Percentiles rank a stretch among this genome's conserved stretches.
These are phyloP conservation scores for Microtus agrestis DNA, from an alignment of 2,797 vertebrate genomes.

Conservation along the genomic window DNA sequence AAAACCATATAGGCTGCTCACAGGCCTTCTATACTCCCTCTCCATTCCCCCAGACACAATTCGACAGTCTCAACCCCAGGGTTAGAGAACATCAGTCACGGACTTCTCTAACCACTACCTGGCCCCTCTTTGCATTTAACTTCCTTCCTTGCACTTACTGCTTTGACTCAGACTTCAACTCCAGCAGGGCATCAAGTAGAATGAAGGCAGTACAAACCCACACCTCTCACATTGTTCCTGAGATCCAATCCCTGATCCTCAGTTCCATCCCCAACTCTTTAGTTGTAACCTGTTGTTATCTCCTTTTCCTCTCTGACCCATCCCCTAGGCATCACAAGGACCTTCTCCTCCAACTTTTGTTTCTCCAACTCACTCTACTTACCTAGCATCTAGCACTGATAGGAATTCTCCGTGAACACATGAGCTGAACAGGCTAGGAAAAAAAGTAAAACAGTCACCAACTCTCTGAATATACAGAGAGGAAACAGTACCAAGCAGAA, in stretches of 20 bases:
- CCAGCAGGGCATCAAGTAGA: too few species aligned
- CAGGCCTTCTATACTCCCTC: neutral
- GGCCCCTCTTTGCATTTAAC: neutral
- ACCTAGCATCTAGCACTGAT: neutral
- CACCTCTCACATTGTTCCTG: too few species aligned
- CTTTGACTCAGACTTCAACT: neutral
- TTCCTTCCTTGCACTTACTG: neutral
- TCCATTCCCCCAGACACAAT: neutral
- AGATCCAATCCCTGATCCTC: neutral
- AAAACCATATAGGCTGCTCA: neutral
- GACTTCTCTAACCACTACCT: too few species aligned
- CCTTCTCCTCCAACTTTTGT: neutral
- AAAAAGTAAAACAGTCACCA: neutral
- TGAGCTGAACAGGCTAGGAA: neutral
- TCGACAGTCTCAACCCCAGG: neutral
- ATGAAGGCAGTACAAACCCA: too few species aligned
- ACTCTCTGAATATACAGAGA: neutral
- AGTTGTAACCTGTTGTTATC: neutral
- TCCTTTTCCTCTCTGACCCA: neutral
- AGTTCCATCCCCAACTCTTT: too few species aligned
- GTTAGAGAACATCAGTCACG: neutral
- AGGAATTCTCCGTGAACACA: neutral
- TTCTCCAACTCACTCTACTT: neutral
- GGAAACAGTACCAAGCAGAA: neutral
- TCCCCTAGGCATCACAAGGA: neutral